These are phyloP conservation scores for Lutraria lutraria DNA, from an alignment of 2,888 invertebrate species.

Conservation along the genomic window DNA sequence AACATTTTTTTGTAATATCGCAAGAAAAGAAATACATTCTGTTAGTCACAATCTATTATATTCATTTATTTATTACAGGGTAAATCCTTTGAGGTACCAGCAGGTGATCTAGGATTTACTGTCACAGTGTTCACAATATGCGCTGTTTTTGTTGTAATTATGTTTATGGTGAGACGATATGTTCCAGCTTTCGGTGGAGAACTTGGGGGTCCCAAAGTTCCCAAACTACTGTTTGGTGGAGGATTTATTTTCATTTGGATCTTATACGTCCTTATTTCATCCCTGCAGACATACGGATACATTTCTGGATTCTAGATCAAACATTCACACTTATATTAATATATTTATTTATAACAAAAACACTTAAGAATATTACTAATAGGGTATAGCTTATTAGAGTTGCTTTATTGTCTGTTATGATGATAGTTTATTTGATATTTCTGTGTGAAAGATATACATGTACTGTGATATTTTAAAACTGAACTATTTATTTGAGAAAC, in stretches of 20 bases:
- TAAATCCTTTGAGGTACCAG: slow-evolving; percentile 83
- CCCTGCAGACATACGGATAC: slow-evolving; percentile 74
- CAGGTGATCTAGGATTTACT: slow-evolving; percentile 87
- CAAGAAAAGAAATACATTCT: too few relatives aligned
- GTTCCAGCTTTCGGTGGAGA: slow-evolving; percentile 88
- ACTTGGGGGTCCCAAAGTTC: slow-evolving; percentile 88
- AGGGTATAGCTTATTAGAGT: neutral
- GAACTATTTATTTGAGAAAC: neutral
- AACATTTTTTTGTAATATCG: too few relatives aligned
- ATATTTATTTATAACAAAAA: neutral
- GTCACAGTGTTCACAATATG: slow-evolving; percentile 88
- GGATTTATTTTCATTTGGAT: slow-evolving; percentile 88
- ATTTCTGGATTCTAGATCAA: slow-evolving; percentile 69
- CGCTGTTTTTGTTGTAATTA: slow-evolving; percentile 87
- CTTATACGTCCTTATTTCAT: slow-evolving; percentile 87
- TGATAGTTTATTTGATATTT: neutral
- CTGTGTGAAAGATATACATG: neutral
- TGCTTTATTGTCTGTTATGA: neutral
- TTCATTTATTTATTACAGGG: slow-evolving; percentile 75
- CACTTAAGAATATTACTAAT: slow-evolving; percentile 1
- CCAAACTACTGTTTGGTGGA: slow-evolving; percentile 86
- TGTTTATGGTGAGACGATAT: slow-evolving; percentile 88
- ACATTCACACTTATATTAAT: neutral
- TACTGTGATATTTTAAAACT: slow-evolving; percentile 17
- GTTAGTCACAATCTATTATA: too few relatives aligned